Conservation (phyloP, 2,888 invertebrate species). For the Apamea crenata region DNA sequence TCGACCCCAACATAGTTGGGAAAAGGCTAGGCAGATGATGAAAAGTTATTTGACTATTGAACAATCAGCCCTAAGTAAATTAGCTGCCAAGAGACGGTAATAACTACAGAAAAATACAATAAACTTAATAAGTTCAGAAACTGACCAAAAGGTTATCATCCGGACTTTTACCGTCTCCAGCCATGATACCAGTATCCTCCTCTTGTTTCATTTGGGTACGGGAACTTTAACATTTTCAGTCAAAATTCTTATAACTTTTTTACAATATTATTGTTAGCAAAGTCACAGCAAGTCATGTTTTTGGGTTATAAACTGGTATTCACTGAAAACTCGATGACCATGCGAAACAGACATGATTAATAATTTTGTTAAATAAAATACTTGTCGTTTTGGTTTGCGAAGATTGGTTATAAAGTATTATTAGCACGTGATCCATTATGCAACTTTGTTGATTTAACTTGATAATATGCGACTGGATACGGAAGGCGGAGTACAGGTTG, state of each 20-base stretch:
- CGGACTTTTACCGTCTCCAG: too few species aligned
- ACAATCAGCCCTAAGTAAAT: neutral
- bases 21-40: too few species aligned
- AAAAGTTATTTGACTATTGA: too few species aligned
- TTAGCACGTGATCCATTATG: conserved; percentile 26
- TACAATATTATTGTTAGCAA: neutral
- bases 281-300: neutral
- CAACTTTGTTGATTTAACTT: conserved; percentile 13
- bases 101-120: neutral
- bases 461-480: neutral
- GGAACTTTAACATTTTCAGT: too few species aligned
- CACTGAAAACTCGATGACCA: neutral
- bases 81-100: neutral
- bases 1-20: too few species aligned
- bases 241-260: too few species aligned
- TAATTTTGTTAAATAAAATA: conserved; percentile 8
- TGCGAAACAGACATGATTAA: neutral
- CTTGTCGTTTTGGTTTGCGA: neutral
- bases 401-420: conserved; percentile 12
- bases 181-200: too few species aligned
- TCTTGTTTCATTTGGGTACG: too few species aligned
- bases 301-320: neutral
- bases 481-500: too few species aligned
- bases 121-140: neutral
- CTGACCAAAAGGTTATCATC: neutral